Base-by-base conservation (phyloP, 2,888 invertebrate genomes). In the Drosophila percnosoma region DNA sequence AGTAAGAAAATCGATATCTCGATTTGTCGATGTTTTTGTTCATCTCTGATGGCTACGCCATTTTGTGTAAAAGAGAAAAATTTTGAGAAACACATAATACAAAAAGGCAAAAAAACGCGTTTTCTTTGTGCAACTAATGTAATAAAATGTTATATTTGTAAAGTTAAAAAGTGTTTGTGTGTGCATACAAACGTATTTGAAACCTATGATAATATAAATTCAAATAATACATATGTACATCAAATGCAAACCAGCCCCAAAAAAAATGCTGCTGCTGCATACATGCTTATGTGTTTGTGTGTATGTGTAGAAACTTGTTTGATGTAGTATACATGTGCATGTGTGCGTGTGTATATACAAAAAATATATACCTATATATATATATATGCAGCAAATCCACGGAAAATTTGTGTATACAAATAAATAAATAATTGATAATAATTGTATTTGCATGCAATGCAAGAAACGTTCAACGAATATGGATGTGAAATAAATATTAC, bases 61-160 rank as follows among this genome's bases (percentile, higher is more conserved):
- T 82, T 85, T 82, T 82, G 88, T 84, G 70, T 74, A 58, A 67
- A 65, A 79, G 85, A 71, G 75, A 85, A 82, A 87, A 82, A 52
- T 70, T 24, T 45, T 64, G 58, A 69, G 85, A 65, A 71, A 75
- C 33, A 75, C 49, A 64, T 27, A 55, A 55, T 57, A 48, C 24
- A 24, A 45, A 45, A 45, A 45, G 4, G 15, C 21, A 15, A 24
- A 42, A 53, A 61, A 73, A 70, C 49, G 31, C 40, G 4, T 51
- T 45, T 48, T 64, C 11, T 53, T 52, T 65, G 54, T 54, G 33
- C 52, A 36, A 80, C 38, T 29, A 36, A 29, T 21, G 3, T 4
- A 53, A 10, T 27, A 33, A 18, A 53, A 49, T 57, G 33, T 21
- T 51, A 57, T 38, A 36, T 18, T 27, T 24, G 15, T 15, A 45